A percentile compares a stretch with the other conserved stretches of the same genome.
phyloP scores from a whole-genome alignment of 2,888 invertebrate species.

The Palloptera scutellata region DNA sequence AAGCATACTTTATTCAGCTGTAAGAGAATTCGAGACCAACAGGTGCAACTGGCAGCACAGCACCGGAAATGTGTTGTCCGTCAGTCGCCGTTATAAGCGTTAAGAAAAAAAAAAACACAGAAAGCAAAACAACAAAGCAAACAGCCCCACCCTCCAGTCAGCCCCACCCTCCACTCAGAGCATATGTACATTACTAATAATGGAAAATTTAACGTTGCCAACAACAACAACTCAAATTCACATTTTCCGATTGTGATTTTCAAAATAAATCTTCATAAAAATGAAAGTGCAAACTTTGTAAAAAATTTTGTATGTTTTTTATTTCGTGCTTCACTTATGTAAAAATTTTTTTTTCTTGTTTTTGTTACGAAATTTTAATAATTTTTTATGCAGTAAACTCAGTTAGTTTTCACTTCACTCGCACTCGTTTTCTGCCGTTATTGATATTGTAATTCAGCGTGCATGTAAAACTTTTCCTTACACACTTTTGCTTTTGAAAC shows the following conservation, averaged over 20 bases:
- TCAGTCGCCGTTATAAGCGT: no score
- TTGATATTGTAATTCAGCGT: not conserved
- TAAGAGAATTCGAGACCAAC: no score
- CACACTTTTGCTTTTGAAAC: conserved; percentile 3
- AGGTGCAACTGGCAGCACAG: no score
- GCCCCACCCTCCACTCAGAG: no score
- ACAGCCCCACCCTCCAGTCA: no score
- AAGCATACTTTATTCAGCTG: no score
- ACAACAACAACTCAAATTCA: not conserved
- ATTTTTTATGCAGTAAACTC: not conserved
- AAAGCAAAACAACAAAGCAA: no score
- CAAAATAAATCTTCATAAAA: not conserved
- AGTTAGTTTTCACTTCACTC: not conserved
- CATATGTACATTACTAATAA: no score
- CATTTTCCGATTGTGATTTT: conserved; percentile 2
- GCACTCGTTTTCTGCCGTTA: not conserved
- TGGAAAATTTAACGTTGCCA: no score
- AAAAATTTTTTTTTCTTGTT: not conserved
- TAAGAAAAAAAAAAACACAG: no score
- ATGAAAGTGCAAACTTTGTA: not conserved
- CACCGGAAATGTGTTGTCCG: no score
- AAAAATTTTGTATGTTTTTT: not conserved
- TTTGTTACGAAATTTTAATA: not conserved
- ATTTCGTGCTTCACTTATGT: not conserved
- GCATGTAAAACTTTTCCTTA: not conserved